Evolutionary conservation across 2,888 invertebrate species (phyloP), one percentile per base, ranked within the genome.

Genomic region (Clunio marinus): DNA sequence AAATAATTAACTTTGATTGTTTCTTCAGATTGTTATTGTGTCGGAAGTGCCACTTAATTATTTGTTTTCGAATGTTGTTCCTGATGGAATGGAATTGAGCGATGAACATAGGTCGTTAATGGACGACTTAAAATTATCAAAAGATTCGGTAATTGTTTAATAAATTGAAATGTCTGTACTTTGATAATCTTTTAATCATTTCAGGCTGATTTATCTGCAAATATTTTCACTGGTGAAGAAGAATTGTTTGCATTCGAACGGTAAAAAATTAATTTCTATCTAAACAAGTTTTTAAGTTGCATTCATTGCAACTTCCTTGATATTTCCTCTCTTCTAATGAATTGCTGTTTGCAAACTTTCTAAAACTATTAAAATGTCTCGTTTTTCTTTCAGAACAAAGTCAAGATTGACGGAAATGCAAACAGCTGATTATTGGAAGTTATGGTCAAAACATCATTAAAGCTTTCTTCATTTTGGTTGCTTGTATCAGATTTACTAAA

Each of bases 371-470:
- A n/a, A n/a, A n/a, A n/a, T n/a, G n/a, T n/a, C n/a, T n/a, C n/a
- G n/a, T n/a, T n/a, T n/a, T n/a, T n/a, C n/a, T n/a, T n/a, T n/a
- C n/a, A 17, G 51, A 5, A 96, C 97, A 22, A 78, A 96, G 25
- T 98, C 98, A 0, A 83, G 99, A 71, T 83, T 99, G 35, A 86
- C 88, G 72, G 96, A 99, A 82, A 99, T 99, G 98, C 95, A 96
- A 80, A 91, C 92, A 0, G 86, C 88, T 68, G 90, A 91, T 72
- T 99, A 99, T 78, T 97, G 97, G 97, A 85, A 89, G 62, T 85
- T 86, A 74, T 91, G 89, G 88, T 86, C 87, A 60, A 85, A 80
- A 65, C 77, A 77, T 70, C 75, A 78, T 63, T 78, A 73, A 73
- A 2, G 32, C 10, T 41, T 13, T 3, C 22, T 51, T 51, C 51